Evolutionary conservation across 2,797 vertebrate species (phyloP), one percentile per base, ranked within the genome.

Genomic region (Eospalax fontanierii): DNA sequence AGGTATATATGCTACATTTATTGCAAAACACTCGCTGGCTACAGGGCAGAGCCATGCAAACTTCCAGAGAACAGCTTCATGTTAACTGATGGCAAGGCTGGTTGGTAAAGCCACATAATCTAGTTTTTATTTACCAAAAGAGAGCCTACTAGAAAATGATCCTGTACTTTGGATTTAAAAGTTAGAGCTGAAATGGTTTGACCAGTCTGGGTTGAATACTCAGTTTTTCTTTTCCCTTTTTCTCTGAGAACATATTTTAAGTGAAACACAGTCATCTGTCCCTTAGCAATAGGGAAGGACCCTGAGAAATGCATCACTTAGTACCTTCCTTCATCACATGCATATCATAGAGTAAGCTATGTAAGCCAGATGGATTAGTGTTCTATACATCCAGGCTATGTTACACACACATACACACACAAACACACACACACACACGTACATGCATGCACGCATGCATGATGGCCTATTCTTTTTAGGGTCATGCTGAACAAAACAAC

Each of bases 21-120:
- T 38, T 76, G 28, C 63, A 96, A 92, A 91, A 76, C 54, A 73
- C 74, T 93, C 84, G 46, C 54, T 93, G 84, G 12, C 63, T 95
- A 79, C 19, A 66, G 73, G 59, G 46, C 40, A 95, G 86, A 88
- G 38, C 9, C 26, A n/a, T 35, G 19, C 15, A 46, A 21, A 11
- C 3, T 30, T 66, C 16, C 35, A 4, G 26, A 66, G 30, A 83
- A 38, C 71, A 73, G 66, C 2, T 70, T 30, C 1, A 0, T 63
- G 19, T 94, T 80, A 70, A 43, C 89, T 30, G 61, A 80, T 38
- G 65, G 57, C 40, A 35, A 4, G 43, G 28, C 19, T 81, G 11
- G 46, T 46, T 89, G 54, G 57, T 90, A 30, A 84, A 84, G 28
- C 3, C 35, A 19, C 26, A 35, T 11, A 9, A 18, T 50, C 57